Base-by-base conservation (phyloP, 2,113 vertebrate species). In the Spermophilus dauricus region DNA sequence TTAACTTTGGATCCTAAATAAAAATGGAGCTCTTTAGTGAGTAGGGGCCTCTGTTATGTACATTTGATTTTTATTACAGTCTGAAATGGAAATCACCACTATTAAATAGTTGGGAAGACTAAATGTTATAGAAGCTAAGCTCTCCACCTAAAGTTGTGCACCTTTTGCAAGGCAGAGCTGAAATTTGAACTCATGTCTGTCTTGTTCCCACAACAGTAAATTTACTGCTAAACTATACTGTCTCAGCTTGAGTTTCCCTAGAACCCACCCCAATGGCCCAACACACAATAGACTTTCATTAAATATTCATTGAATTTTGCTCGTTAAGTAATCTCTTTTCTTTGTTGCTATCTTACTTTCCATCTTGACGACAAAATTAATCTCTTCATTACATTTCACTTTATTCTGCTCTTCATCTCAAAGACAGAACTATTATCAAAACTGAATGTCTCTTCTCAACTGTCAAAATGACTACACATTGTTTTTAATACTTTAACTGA, bases 351-450 rank as follows among this genome's bases (percentile, higher is more conserved):
- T 67, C 3, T 96, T 24, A 58, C 4, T 85, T 89, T 87, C 58
- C 30, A 56, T 91, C 18, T 94, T 95, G 32, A 88, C 89, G 51
- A 83, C 24, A 94, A 89, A 86, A 51, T 87, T 89, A 53, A 89
- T 95, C 51, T 61, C 56, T 96, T 92, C 30, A 92, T 97, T 72
- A 17, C 5, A 90, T 96, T 30, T 61, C 42, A 88, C 53, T 91
- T 95, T 89, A 53, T 13, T 91, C 92, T 91, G 14, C 72, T 3
- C 37, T 72, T 65, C 76, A 51, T 97, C 4, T 96, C 82, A 96
- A 96, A 97, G 76, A 77, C 4, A 53, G 37, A 11, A 61, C n/a
- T 92, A 95, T 92, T 89, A 28, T 13, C 30, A 86, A 96, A 87
- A 56, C 11, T 42, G 22, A 96, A 76, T 26, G 18, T 67, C 32